Conservation (phyloP, 2,113 vertebrate genomes). For the Mellivora capensis region DNA sequence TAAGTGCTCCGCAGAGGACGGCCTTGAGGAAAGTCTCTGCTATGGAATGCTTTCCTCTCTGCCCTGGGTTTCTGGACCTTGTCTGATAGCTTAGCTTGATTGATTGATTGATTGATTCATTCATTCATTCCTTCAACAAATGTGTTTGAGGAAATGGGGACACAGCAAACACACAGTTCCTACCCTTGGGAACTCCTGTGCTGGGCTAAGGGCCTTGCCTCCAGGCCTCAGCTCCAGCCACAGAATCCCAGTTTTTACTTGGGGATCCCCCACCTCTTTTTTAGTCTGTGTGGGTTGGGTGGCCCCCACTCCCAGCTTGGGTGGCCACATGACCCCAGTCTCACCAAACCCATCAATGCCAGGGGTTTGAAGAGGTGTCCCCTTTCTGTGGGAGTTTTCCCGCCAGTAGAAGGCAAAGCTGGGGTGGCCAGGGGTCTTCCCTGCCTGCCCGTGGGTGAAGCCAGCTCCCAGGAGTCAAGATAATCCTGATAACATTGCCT, state of each 20-base stretch:
- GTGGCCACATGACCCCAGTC: not conserved
- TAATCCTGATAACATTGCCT: not conserved
- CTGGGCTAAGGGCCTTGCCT: not conserved
- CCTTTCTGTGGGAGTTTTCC: not conserved
- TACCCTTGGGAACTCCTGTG: not conserved
- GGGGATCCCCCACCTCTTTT: not conserved
- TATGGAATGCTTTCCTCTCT: not conserved
- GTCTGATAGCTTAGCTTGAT: not conserved
- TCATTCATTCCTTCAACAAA: not conserved
- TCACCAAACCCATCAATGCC: not conserved
- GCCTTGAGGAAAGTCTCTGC: not conserved
- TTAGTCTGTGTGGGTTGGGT: not conserved
- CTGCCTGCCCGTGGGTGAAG: not conserved
- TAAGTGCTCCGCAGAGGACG: rapidly evolving
- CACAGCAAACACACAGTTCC: not conserved
- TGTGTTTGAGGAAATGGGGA: not conserved
- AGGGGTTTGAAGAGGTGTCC: not conserved
- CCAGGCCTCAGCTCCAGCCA: not conserved
- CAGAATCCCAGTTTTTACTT: not conserved
- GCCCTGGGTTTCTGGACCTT: not conserved
- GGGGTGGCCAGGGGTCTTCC: too few species aligned
- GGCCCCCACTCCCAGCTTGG: not conserved
- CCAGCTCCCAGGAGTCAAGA: not conserved
- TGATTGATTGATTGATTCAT: not conserved
- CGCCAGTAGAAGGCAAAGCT: not conserved